phyloP scores from a whole-genome alignment of 2,797 vertebrate species.

The Nyctibius grandis region DNA sequence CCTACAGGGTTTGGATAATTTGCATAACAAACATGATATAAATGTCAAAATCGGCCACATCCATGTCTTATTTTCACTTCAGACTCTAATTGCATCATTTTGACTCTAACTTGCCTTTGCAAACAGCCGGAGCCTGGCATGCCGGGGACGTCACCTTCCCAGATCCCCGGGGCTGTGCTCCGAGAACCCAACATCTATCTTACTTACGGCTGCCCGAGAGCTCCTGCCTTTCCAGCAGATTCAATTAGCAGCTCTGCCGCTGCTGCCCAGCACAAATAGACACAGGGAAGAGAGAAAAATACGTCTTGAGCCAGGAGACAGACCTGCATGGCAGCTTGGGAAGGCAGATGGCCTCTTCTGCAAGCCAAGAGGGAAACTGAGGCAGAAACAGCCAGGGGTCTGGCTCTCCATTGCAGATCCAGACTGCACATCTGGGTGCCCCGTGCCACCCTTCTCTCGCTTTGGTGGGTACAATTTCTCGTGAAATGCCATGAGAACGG shows the following conservation, averaged over 20 bases:
- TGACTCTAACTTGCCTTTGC: neutral
- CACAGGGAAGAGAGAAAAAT: neutral
- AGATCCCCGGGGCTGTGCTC: neutral
- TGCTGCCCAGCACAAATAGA: neutral
- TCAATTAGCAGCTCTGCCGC: neutral
- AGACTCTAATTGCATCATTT: neutral
- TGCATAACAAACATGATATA: conserved; percentile 5
- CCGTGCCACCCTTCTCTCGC: neutral
- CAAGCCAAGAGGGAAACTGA: neutral
- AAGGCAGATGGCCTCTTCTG: neutral
- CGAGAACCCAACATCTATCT: neutral
- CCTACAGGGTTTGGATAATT: neutral
- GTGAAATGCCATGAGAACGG: fast-evolving
- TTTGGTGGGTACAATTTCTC: neutral
- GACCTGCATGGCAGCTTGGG: neutral
- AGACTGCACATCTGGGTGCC: fast-evolving
- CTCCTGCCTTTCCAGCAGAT: neutral
- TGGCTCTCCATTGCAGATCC: neutral
- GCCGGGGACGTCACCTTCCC: fast-evolving
- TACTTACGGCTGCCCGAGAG: fast-evolving
- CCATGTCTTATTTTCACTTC: neutral
- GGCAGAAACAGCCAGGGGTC: neutral
- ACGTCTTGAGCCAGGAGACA: neutral
- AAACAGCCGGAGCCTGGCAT: neutral
- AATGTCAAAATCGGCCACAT: neutral